phyloP scores from a whole-genome alignment of 2,888 invertebrate species.

The Schrankia costaestrigalis region DNA sequence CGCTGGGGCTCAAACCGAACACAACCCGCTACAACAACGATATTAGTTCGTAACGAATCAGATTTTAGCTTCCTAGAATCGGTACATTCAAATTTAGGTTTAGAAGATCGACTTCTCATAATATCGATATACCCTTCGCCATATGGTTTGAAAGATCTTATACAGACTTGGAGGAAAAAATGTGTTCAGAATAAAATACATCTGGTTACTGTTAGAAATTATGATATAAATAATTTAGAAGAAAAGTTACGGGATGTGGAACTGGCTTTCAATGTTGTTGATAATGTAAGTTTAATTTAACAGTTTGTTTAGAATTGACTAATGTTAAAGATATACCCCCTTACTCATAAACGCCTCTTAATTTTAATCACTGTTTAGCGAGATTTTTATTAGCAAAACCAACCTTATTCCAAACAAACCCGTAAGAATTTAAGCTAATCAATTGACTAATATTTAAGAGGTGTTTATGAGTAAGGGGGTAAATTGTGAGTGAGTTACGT shows the following conservation, averaged over 20 bases:
- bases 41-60: conserved; percentile 22
- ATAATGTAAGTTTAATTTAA: conserved; percentile 22
- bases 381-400: too few relatives aligned
- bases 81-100: conserved; percentile 15
- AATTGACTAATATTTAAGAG: too few relatives aligned
- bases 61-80: conserved; percentile 26
- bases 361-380: too few relatives aligned
- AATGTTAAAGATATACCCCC: too few relatives aligned
- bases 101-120: conserved; percentile 25
- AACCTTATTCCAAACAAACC: too few relatives aligned
- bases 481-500: too few relatives aligned
- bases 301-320: background rate
- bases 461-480: too few relatives aligned
- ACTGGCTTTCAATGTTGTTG: conserved; percentile 25
- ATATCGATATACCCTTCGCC: conserved; percentile 30
- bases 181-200: conserved; percentile 22
- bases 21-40: conserved; percentile 13
- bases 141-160: conserved; percentile 26
- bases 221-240: conserved; percentile 11
- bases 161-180: conserved; percentile 32
- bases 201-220: conserved; percentile 22
- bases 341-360: too few relatives aligned
- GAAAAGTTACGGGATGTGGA: conserved; percentile 17
- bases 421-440: too few relatives aligned
- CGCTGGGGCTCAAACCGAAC: conserved; percentile 18